Conservation (phyloP, 2,113 vertebrate species). For the Parotia lawesii region DNA sequence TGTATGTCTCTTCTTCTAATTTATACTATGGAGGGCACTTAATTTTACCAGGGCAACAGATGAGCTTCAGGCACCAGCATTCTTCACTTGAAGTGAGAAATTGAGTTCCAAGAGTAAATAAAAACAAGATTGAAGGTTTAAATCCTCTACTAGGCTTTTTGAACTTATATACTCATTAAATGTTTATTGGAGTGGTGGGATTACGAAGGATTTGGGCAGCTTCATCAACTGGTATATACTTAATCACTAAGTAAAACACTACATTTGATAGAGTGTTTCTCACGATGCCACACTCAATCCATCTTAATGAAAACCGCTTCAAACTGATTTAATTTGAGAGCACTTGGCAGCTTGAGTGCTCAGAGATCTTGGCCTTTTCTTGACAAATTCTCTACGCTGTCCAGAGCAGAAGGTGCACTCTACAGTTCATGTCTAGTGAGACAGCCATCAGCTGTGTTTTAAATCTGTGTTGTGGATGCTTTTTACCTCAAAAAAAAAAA, state of each 20-base stretch:
- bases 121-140: constrained; percentile 88
- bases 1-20: constrained; percentile 68
- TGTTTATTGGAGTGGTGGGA: constrained; percentile 89
- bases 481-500: neutral
- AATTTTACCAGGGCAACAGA: constrained; percentile 80
- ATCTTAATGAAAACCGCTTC: constrained; percentile 98
- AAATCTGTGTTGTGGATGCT: neutral
- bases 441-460: constrained; percentile 12
- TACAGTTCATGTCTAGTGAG: constrained; percentile 3
- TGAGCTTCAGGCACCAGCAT: constrained; percentile 73
- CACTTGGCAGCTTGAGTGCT: constrained; percentile 83
- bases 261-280: constrained; percentile 99
- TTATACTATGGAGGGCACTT: constrained; percentile 69
- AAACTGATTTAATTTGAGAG: constrained; percentile 90
- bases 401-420: constrained; percentile 45
- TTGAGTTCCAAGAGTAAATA: constrained; percentile 86
- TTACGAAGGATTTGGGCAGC: constrained; percentile 87
- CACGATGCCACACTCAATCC: constrained; percentile 96
- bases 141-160: constrained; percentile 85
- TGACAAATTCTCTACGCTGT: constrained; percentile 71
- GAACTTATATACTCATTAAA: constrained; percentile 91
- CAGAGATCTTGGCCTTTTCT: constrained; percentile 78
- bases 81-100: constrained; percentile 82
- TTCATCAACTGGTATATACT: constrained; percentile 90
- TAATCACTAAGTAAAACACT: constrained; percentile 99